phyloP scores from a whole-genome alignment of 1,140 invertebrate genomes.

The Drosophila asahinai region DNA sequence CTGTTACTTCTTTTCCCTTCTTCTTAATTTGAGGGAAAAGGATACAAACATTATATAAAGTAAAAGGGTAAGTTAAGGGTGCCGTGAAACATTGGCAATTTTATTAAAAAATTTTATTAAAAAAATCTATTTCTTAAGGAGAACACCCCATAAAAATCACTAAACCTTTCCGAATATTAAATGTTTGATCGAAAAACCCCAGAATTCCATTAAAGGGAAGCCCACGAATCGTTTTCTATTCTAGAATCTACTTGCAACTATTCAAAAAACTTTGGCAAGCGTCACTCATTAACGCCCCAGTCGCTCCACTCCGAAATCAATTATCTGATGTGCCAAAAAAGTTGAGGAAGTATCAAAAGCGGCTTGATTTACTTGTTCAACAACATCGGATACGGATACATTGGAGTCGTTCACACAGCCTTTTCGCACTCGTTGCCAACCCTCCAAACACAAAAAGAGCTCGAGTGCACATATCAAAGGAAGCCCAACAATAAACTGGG shows the following conservation, averaged over 20 bases:
- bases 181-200: constrained; percentile 21
- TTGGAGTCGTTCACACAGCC: constrained; percentile 1
- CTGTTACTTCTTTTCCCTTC: no score
- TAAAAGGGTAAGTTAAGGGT: no score
- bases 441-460: constrained; percentile 13
- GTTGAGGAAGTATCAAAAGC: constrained; percentile 48
- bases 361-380: constrained; percentile 42
- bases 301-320: constrained; percentile 71
- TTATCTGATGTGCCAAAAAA: constrained; percentile 73
- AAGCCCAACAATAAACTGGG: constrained; percentile 65
- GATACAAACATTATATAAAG: no score
- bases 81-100: no score
- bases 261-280: constrained; percentile 45
- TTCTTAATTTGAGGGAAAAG: no score
- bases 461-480: constrained; percentile 62
- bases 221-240: neutral
- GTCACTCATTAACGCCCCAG: constrained; percentile 49
- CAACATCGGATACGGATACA: constrained; percentile 8
- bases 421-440: constrained; percentile 2
- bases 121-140: no score
- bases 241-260: constrained; percentile 17
- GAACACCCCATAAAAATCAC: neutral
- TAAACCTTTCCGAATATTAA: neutral
- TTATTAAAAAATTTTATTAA: no score
- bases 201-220: neutral